phyloP scores from a whole-genome alignment of 2,797 vertebrate species.

The Protosalanx chinensis region DNA sequence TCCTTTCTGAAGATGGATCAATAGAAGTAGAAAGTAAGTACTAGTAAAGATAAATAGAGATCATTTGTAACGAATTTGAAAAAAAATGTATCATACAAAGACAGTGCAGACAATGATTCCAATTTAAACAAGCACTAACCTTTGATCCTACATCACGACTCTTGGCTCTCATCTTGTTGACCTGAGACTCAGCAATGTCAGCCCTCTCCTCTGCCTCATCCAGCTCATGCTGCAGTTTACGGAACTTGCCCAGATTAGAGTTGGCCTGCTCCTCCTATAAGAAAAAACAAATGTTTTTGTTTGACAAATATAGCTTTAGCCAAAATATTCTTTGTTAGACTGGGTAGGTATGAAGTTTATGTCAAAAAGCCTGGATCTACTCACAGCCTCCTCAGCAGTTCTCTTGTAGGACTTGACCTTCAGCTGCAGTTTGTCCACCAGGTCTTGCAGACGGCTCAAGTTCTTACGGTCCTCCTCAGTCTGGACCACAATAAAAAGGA shows the following conservation, averaged over 20 bases:
- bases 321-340: too few species aligned
- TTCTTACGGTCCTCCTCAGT: constrained; percentile 58
- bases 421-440: constrained; percentile 56
- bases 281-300: too few species aligned
- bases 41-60: neutral
- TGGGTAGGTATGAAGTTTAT: too few species aligned
- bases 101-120: too few species aligned
- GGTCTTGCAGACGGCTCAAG: constrained; percentile 49
- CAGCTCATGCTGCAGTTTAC: constrained; percentile 83
- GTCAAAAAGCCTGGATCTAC: constrained; percentile 2
- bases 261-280: constrained; percentile 81
- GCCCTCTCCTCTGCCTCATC: constrained; percentile 85
- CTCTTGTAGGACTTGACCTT: constrained; percentile 59
- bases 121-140: constrained; percentile 50
- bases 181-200: constrained; percentile 83
- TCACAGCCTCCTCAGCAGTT: constrained; percentile 49
- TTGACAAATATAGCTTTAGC: too few species aligned
- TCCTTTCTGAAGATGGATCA: neutral
- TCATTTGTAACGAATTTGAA: too few species aligned
- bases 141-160: constrained; percentile 75
- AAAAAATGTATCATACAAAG: too few species aligned
- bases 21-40: too few species aligned
- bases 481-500: constrained; percentile 13
- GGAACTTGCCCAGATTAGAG: constrained; percentile 77
- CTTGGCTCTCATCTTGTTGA: constrained; percentile 82